Evolutionary conservation across 2,888 invertebrate genomes (phyloP).

Genomic region (Onchidella celtica): DNA sequence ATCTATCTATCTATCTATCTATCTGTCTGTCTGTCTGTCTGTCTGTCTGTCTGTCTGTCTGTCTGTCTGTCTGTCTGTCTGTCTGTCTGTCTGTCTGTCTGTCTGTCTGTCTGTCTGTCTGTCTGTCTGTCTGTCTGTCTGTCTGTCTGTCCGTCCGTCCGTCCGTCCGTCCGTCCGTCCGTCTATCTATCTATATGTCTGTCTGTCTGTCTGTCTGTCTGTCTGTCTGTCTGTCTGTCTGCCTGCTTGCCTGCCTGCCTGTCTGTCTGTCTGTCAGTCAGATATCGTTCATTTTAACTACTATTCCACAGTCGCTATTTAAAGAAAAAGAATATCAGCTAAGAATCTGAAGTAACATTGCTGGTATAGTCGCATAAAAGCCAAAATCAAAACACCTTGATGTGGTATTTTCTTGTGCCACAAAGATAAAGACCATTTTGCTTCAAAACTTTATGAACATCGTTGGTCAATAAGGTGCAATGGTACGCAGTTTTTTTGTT

Average conservation of each 20-base stretch:
- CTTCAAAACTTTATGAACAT: too few relatives aligned
- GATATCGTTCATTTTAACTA: too few relatives aligned
- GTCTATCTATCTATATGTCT: background rate
- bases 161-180: background rate
- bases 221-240: background rate
- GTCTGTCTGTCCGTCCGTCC: background rate
- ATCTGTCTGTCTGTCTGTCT: background rate
- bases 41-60: background rate
- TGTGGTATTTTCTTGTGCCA: too few relatives aligned
- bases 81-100: conserved; percentile 24
- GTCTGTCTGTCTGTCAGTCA: too few relatives aligned
- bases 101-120: background rate
- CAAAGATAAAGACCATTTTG: too few relatives aligned
- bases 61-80: conserved; percentile 17
- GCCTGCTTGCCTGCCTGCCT: background rate
- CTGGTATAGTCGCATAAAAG: too few relatives aligned
- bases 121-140: background rate
- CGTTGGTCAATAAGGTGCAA: too few relatives aligned
- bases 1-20: background rate
- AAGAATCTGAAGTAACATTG: too few relatives aligned
- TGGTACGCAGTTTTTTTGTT: too few relatives aligned
- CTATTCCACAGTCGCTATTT: too few relatives aligned
- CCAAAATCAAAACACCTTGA: too few relatives aligned
- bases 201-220: background rate
- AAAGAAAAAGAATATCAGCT: too few relatives aligned